Evolutionary conservation across 2,888 invertebrate genomes (phyloP), one percentile per base, ranked within the genome.

Genomic region (Netelia melanura): DNA sequence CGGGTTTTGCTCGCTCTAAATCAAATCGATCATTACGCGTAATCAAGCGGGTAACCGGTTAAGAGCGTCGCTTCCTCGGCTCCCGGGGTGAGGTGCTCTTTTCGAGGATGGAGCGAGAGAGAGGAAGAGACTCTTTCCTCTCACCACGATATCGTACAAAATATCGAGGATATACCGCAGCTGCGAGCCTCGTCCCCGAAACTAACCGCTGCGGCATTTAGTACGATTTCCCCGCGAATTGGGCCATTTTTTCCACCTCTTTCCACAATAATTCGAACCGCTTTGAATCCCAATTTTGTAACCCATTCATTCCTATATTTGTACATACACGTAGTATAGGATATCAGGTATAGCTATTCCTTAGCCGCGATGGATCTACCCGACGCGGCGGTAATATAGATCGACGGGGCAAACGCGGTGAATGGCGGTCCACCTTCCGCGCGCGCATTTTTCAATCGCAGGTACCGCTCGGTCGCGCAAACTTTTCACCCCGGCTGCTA

Each of bases 1-100:
- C 90, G 88, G 86, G 84, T 87, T 79, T 79, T 88, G 88, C 87
- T 89, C 88, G 88, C 84, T 88, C 84, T 90, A 90, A 92, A 91
- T 92, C 91, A 90, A 90, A 91, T 92, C 91, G 91, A 92, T 92
- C 90, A 93, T 93, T 92, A 92, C 90, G 89, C 89, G 89, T 92
- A 93, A 93, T 92, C 91, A 91, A 91, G 90, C 91, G 91, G 89
- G 88, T 90, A 91, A 92, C 89, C 90, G 90, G 90, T 88, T 89
- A 86, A 88, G 86, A 83, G 78, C 64, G 78, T 84, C 83, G 80
- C 86, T 86, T 87, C 84, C 86, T 87, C 38, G 81, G 64, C 58
- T 43, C 80, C 62, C 62, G 78, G 58, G 78, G 54, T 58, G 67
- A 75, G 58, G 52, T 74, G 78, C 78, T 85, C 75, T 83, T 81